Conservation (phyloP, 2,888 invertebrate genomes). For the Lasius platythorax region DNA sequence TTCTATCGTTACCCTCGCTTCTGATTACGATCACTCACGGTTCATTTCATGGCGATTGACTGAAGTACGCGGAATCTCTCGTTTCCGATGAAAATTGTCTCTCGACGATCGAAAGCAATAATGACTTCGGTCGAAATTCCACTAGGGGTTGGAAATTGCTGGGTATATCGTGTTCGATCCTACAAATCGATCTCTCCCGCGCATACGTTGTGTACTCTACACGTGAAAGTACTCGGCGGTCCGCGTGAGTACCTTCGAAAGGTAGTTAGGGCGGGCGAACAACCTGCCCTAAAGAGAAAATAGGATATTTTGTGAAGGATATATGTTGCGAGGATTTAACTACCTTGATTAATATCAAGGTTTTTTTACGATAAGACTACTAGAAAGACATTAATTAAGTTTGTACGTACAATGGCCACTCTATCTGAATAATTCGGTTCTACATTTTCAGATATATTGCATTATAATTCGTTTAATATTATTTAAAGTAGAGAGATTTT, state of each 20-base stretch:
- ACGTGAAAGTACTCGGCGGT: constrained; percentile 66
- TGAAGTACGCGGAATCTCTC: constrained; percentile 61
- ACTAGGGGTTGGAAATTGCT: constrained; percentile 63
- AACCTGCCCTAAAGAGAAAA: constrained; percentile 3
- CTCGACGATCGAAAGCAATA: constrained; percentile 77
- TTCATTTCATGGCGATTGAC: background rate
- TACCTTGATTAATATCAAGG: constrained; percentile 55
- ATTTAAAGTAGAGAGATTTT: background rate
- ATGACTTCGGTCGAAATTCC: constrained; percentile 77
- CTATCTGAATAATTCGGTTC: background rate
- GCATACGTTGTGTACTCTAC: constrained; percentile 66
- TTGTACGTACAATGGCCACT: background rate
- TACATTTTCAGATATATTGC: background rate
- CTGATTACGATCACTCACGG: constrained; percentile 20
- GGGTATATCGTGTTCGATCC: constrained; percentile 68
- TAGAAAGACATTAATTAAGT: background rate
- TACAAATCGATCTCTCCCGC: constrained; percentile 73
- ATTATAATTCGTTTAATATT: background rate
- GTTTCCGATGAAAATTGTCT: constrained; percentile 76
- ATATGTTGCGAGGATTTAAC: constrained; percentile 53
- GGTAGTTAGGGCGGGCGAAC: constrained; percentile 43
- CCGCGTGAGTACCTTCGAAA: constrained; percentile 64
- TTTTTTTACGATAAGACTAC: background rate
- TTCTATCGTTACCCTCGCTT: constrained; percentile 20
- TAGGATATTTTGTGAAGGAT: constrained; percentile 56